These are phyloP conservation scores for Mobula hypostoma DNA, from an alignment of 2,113 vertebrate species.

Conservation along the genomic window DNA sequence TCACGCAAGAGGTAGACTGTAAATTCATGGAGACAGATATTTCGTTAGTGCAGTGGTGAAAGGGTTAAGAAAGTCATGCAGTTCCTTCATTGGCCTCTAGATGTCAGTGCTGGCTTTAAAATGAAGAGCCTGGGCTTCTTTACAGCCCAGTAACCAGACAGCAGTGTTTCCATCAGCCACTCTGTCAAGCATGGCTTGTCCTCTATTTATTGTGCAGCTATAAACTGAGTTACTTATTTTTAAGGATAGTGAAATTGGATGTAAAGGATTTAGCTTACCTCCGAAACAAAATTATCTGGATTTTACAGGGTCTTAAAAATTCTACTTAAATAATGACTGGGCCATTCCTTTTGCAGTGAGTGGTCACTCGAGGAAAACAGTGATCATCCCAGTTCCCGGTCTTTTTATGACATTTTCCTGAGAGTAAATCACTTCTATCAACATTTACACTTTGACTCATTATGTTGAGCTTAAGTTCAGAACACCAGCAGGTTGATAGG, in stretches of 20 bases:
- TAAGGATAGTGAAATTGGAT: constrained; percentile 15
- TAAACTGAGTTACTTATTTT: constrained; percentile 26
- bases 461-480: neutral
- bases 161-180: neutral
- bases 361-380: neutral
- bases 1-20: neutral
- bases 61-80: neutral
- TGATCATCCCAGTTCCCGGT: neutral
- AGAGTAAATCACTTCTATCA: neutral
- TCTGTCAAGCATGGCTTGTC: neutral
- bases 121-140: neutral
- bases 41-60: neutral
- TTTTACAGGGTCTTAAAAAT: constrained; percentile 30
- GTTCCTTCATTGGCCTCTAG: neutral
- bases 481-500: too few species aligned
- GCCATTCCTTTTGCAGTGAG: neutral
- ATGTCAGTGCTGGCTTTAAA: constrained; percentile 15
- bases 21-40: neutral
- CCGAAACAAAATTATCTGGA: neutral
- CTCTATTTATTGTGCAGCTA: neutral
- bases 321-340: neutral
- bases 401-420: neutral
- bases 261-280: constrained; percentile 1
- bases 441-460: neutral
- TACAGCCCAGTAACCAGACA: neutral